These are phyloP conservation scores for Cecidostiba fungosa DNA, from an alignment of 2,888 invertebrate species.

Conservation along the genomic window DNA sequence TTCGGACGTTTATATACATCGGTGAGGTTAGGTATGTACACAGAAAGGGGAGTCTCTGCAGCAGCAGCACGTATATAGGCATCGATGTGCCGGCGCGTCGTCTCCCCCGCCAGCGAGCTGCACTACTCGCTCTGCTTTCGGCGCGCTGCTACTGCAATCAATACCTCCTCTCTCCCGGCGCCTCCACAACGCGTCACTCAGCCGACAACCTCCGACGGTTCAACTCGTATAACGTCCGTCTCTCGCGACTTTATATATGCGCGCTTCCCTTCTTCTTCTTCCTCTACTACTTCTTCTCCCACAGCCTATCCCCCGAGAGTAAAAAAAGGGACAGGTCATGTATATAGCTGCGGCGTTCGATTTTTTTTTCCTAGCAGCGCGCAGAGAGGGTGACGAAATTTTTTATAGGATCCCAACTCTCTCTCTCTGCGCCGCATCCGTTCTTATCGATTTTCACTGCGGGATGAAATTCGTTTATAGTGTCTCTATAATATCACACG, in stretches of 20 bases:
- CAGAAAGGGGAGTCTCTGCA: neutral
- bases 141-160: constrained; percentile 70
- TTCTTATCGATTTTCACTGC: constrained; percentile 42
- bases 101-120: constrained; percentile 44
- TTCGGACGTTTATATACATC: neutral
- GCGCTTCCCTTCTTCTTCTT: neutral
- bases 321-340: constrained; percentile 9
- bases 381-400: constrained; percentile 9
- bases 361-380: neutral
- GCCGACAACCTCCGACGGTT: constrained; percentile 73
- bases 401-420: constrained; percentile 22
- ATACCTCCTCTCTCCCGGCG: constrained; percentile 72
- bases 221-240: neutral
- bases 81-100: constrained; percentile 46
- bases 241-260: constrained; percentile 8
- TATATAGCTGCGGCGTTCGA: constrained; percentile 7
- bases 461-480: constrained; percentile 20
- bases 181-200: constrained; percentile 73
- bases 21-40: neutral
- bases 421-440: constrained; percentile 10
- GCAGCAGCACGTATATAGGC: neutral
- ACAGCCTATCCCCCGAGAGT: constrained; percentile 27
- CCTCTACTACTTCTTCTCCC: constrained; percentile 61
- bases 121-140: constrained; percentile 29
- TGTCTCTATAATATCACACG: neutral